A percentile compares a stretch with the other conserved stretches of the same genome.
Conservation (phyloP, 2,113 vertebrate genomes). For the Monarcha castaneiventris region DNA sequence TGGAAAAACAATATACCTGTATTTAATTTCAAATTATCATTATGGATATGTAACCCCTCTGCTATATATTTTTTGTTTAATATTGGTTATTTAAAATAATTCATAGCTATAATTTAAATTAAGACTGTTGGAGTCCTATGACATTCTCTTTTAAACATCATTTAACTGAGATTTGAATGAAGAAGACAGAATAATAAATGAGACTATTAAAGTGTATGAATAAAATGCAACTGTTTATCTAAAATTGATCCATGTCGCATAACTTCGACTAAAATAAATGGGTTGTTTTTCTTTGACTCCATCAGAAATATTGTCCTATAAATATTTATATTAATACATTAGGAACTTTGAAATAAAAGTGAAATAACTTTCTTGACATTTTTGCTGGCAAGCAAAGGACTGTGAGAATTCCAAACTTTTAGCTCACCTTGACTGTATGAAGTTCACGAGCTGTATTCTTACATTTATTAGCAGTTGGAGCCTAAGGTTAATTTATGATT, state of each 20-base stretch:
- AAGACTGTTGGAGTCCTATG: not conserved
- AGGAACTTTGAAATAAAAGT: constrained; percentile 57
- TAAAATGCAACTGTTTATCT: constrained; percentile 67
- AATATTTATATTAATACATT: constrained; percentile 68
- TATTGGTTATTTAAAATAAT: not conserved
- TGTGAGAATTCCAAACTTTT: constrained; percentile 27
- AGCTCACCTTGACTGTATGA: constrained; percentile 49
- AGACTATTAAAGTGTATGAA: constrained; percentile 39
- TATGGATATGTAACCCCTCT: not conserved
- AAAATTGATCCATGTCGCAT: constrained; percentile 64
- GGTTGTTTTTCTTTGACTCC: constrained; percentile 63
- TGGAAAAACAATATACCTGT: not conserved
- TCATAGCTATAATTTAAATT: not conserved
- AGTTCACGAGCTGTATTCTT: constrained; percentile 4
- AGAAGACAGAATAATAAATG: constrained; percentile 61
- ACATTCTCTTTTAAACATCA: constrained; percentile 9
- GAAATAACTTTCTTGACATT: constrained; percentile 41
- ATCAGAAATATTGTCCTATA: constrained; percentile 68
- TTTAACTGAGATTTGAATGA: constrained; percentile 38
- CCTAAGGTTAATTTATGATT: constrained; percentile 35
- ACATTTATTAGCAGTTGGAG: constrained; percentile 43
- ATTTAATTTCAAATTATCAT: not conserved
- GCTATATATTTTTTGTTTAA: not conserved
- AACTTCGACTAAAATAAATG: constrained; percentile 56
- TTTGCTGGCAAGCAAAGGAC: constrained; percentile 37